Conservation (phyloP, 2,113 vertebrate species). For the Anser cygnoides region DNA sequence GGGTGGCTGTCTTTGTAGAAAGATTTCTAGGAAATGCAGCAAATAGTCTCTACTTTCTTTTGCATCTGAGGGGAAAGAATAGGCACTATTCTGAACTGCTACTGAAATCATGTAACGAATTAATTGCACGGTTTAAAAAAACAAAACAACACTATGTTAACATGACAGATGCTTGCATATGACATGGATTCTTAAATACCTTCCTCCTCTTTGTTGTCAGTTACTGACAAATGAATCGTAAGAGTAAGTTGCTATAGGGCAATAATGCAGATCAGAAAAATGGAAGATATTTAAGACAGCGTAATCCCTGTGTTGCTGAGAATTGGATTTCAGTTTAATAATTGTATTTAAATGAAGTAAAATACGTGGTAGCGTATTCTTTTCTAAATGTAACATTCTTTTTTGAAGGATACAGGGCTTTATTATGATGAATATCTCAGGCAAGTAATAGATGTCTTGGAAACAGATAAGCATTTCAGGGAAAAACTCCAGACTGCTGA, state of each 20-base stretch:
- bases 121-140: neutral
- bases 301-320: neutral
- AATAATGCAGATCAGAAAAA: neutral
- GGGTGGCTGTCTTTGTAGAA: neutral
- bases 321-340: neutral
- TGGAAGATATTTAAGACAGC: neutral
- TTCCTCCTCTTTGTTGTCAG: neutral
- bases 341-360: neutral
- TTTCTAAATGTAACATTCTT: neutral
- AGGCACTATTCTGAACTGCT: neutral
- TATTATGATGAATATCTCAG: conserved; percentile 98
- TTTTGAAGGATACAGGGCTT: conserved; percentile 92
- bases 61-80: neutral
- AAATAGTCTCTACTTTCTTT: neutral
- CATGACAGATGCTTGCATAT: neutral
- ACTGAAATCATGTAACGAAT: neutral
- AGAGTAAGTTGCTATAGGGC: neutral
- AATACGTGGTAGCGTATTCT: neutral
- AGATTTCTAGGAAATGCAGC: neutral
- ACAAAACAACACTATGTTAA: neutral
- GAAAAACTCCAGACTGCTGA: conserved; percentile 97
- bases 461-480: conserved; percentile 97
- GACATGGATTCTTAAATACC: neutral
- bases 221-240: neutral
- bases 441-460: conserved; percentile 97